Percentiles rank a stretch among this genome's conserved stretches.
These are phyloP conservation scores for Stratiomys singularior DNA, from an alignment of 2,888 invertebrate species.

Conservation along the genomic window DNA sequence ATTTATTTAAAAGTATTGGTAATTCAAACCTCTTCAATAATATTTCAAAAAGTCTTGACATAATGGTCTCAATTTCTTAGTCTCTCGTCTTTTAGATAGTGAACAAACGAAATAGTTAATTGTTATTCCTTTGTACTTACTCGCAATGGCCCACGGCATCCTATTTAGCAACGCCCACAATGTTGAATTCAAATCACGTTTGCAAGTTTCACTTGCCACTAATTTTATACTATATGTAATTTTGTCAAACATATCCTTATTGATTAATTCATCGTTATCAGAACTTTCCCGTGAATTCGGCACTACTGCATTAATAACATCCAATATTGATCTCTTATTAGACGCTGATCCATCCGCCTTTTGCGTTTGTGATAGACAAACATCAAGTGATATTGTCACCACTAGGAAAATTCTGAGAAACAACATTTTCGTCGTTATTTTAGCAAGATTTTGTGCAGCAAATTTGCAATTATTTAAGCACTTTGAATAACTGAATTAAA, in stretches of 20 bases:
- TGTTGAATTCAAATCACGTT: constrained; percentile 58
- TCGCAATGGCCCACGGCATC: constrained; percentile 58
- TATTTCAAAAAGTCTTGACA: too few relatives aligned
- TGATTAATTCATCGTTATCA: not conserved
- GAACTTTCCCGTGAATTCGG: not conserved
- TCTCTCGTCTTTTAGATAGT: too few relatives aligned
- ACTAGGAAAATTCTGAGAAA: constrained; percentile 31
- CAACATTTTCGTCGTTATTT: constrained; percentile 11
- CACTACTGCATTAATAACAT: not conserved
- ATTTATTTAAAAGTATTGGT: too few relatives aligned
- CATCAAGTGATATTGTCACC: not conserved
- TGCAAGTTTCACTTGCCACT: constrained; percentile 55
- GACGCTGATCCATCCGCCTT: not conserved
- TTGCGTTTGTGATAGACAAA: not conserved
- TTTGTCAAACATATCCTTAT: constrained; percentile 54
- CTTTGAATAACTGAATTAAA: not conserved
- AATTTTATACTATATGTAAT: constrained; percentile 55
- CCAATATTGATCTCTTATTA: constrained; percentile 10
- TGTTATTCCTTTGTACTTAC: constrained; percentile 54
- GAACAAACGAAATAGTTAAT: too few relatives aligned
- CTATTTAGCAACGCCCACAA: constrained; percentile 56
- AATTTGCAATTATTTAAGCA: constrained; percentile 2
- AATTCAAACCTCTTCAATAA: too few relatives aligned
- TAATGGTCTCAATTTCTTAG: too few relatives aligned
- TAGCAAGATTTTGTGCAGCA: not conserved